Base-by-base conservation (phyloP, 2,113 vertebrate species). In the Asarcornis scutulata region DNA sequence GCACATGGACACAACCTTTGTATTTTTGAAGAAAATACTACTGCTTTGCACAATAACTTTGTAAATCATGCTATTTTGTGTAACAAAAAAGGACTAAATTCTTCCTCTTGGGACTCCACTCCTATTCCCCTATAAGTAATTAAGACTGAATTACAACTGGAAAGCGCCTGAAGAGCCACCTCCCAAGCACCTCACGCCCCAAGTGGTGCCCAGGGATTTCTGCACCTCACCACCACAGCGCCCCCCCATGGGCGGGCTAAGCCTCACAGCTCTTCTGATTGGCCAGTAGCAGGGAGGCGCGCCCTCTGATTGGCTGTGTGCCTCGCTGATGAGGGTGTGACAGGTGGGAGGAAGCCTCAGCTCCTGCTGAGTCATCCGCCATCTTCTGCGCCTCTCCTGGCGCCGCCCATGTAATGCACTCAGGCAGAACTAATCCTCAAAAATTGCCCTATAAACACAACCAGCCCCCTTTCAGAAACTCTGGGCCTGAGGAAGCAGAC, bases 121-220 rank as follows among this genome's bases (percentile, higher is more conserved):
- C 14, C 25, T 17, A 42, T 59, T 68, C 23, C 11, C 8, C 25
- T 68, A 12, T 21, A 82, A 79, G n/a, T 29, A 91, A 48, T 36
- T 62, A 91, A 75, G 5, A 55, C 16, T 2, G 1, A 83, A 81
- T 42, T 82, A 38, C 50, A 78, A 59, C 0, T 0, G 0, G 7
- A 25, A 73, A 29, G 22, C 4, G 11, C 16, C 32, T 7, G 16
- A 67, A 0, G 2, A 58, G 15, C 27, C 6, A 20, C 38, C 11
- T 13, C 38, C 11, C 7, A 32, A 42, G 3, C 0, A 5, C 42
- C 36, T 34, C 64, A 72, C 17, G 9, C 13, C 25, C 14, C 1
- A 7, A 38, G 7, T 3, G 1, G 1, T 2, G 32, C 53, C 62
- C 21, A 18, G 4, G 0, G 11, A 0, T 1, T 27, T 20, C 40